These are phyloP conservation scores for Camarhynchus parvulus DNA, from an alignment of 2,113 vertebrate genomes.

Conservation along the genomic window DNA sequence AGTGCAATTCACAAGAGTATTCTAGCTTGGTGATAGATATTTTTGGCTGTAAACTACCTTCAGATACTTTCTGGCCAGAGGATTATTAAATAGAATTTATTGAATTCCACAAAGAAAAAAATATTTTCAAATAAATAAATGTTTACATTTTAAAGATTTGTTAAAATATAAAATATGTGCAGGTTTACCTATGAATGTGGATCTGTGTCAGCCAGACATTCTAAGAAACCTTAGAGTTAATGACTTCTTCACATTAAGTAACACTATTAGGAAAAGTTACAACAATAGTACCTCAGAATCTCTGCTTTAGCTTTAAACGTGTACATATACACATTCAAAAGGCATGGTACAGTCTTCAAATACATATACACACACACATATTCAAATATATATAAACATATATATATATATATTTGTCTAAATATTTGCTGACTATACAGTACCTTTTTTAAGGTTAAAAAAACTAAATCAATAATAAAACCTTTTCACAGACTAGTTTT, in stretches of 20 bases:
- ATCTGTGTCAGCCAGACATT: neutral
- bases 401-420: neutral
- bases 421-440: neutral
- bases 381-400: neutral
- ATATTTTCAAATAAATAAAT: neutral
- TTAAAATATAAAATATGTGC: slow-evolving; percentile 23
- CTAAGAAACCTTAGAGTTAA: neutral
- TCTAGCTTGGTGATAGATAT: neutral
- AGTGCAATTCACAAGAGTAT: neutral
- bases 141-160: neutral
- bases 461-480: neutral
- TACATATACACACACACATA: neutral
- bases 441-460: neutral
- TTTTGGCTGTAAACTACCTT: neutral
- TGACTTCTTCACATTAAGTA: neutral
- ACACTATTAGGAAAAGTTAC: neutral
- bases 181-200: neutral
- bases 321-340: neutral
- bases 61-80: neutral
- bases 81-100: neutral
- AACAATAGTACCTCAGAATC: neutral
- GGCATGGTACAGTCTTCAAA: neutral
- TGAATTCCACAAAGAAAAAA: neutral
- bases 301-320: neutral
- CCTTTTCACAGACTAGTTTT: neutral